phyloP scores from a whole-genome alignment of 2,797 vertebrate genomes.

The Enteromius thamalakanensis region DNA sequence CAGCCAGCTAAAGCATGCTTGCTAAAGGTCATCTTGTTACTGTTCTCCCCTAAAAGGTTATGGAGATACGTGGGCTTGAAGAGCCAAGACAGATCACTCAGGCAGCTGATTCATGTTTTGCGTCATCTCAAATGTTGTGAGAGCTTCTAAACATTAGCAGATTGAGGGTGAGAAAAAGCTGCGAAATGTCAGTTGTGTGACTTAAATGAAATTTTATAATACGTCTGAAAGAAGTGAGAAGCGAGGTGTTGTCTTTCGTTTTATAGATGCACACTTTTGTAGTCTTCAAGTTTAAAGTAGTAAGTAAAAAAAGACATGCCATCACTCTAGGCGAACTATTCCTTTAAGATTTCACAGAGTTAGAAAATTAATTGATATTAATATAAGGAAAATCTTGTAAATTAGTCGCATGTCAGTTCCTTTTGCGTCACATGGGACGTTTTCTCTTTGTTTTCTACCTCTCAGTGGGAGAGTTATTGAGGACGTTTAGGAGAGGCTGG shows the following conservation, averaged over 20 bases:
- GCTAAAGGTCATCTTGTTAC: constrained; percentile 58
- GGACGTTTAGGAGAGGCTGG: constrained; percentile 36
- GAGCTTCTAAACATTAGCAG: constrained; percentile 6
- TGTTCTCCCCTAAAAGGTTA: constrained; percentile 56
- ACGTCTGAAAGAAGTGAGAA: neutral
- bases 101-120: constrained; percentile 12
- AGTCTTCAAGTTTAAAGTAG: neutral
- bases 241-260: neutral
- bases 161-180: neutral
- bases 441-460: constrained; percentile 23
- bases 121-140: constrained; percentile 25
- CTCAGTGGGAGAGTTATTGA: constrained; percentile 39
- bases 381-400: constrained; percentile 3
- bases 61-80: constrained; percentile 29
- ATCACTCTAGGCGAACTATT: neutral
- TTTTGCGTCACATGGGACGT: neutral
- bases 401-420: neutral
- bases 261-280: neutral
- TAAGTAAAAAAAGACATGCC: neutral
- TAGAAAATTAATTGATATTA: constrained; percentile 5
- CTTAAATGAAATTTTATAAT: constrained; percentile 6
- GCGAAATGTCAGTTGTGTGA: constrained; percentile 23
- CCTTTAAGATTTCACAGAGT: constrained; percentile 10
- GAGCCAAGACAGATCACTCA: constrained; percentile 38
- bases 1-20: constrained; percentile 37